Evolutionary conservation across 2,797 vertebrate species (phyloP), one percentile per base, ranked within the genome.

Genomic region (Anguilla megastoma): DNA sequence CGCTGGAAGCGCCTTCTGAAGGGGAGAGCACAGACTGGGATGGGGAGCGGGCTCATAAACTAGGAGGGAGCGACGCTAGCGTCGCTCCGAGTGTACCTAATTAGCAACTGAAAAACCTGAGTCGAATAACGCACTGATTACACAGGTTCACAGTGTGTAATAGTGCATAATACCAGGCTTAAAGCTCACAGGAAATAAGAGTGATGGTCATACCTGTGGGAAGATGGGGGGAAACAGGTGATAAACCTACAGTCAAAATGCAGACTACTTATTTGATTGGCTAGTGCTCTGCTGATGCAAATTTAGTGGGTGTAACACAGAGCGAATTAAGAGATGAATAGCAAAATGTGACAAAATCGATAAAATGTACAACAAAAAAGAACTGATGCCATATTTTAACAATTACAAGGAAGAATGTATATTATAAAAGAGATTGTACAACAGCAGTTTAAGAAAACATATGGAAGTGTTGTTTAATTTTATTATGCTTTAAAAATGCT

Each of bases 161-260:
- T n/a, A n/a, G n/a, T n/a, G n/a, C n/a, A 45, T 58, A 87, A 80
- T 80, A 74, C 36, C 69, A 71, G 8, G 69, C 8, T 71, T 33
- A 30, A 30, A 16, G 69, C n/a, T 33, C 33, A 76, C 33, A 16
- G 71, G 33, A 74, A 33, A 66, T 9, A 71, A 27, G 27, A 30
- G 66, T 30, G 66, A 30, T 71, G 66, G 30, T 9, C 27, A n/a
- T 63, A n/a, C n/a, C 24, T 63, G 60, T n/a, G 27, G 66, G n/a
- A 71, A 71, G 66, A 71, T 6, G 1, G 71, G 71, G 12, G 30
- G 71, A 16, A 7, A 41, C 12, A 76, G 3, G 33, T 5, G 3
- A 36, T 36, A 14, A 76, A 36, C 18, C 10, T 36, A 36, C 18
- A 36, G 33, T 4, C 30, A 36, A 71, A 71, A 71, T 9, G 27